Percentiles rank a stretch among this genome's conserved stretches.
phyloP scores from a whole-genome alignment of 2,888 invertebrate genomes.

The Sisyra terminalis region DNA sequence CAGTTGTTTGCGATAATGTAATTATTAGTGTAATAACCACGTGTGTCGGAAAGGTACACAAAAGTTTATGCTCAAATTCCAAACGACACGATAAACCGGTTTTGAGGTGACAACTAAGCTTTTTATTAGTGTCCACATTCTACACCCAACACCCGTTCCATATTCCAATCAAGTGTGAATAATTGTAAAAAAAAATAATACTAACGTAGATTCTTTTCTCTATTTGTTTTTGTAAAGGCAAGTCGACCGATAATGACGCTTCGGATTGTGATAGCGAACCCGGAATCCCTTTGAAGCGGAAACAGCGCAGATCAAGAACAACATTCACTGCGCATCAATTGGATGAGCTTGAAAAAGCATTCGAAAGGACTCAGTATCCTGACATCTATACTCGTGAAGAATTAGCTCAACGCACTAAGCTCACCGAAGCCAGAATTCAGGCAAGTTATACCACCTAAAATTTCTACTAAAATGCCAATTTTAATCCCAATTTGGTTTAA shows the following conservation, averaged over 20 bases:
- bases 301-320: constrained; percentile 81
- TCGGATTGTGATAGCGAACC: constrained; percentile 84
- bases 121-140: too few species aligned
- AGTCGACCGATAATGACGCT: constrained; percentile 24
- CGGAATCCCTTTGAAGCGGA: constrained; percentile 75
- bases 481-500: neutral
- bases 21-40: too few species aligned
- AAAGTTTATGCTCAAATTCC: too few species aligned
- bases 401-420: constrained; percentile 73
- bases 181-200: neutral
- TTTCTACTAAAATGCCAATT: neutral
- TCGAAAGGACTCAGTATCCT: constrained; percentile 87
- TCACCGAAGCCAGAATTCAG: constrained; percentile 90
- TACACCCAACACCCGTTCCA: too few species aligned
- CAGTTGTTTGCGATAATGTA: too few species aligned
- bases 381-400: constrained; percentile 91
- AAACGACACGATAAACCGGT: too few species aligned
- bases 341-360: constrained; percentile 80
- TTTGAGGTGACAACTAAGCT: too few species aligned
- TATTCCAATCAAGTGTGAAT: neutral
- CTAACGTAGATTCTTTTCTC: neutral
- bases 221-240: constrained; percentile 24
- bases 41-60: too few species aligned
- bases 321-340: constrained; percentile 89
- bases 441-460: constrained; percentile 26